Percentiles rank a stretch among this genome's conserved stretches.
These are phyloP conservation scores for Lacerta agilis DNA, from an alignment of 2,797 vertebrate genomes.

Conservation along the genomic window DNA sequence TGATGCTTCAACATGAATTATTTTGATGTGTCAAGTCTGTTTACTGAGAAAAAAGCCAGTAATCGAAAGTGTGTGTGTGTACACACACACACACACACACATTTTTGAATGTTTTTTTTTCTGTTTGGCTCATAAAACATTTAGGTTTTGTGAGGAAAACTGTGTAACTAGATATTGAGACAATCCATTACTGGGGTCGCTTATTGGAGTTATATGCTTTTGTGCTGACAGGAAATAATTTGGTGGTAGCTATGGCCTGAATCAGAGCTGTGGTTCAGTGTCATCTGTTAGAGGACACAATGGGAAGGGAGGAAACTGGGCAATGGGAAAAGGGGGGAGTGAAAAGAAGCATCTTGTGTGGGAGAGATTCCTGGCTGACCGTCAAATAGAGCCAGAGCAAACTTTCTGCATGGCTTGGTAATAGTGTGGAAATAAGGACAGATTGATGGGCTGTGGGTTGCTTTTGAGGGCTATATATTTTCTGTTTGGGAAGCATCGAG, in stretches of 20 bases:
- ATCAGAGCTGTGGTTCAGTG: not conserved
- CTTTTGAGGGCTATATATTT: slow-evolving; percentile 24
- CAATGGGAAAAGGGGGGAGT: not conserved
- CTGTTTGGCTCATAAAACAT: slow-evolving; percentile 20
- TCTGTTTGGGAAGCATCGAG: not conserved
- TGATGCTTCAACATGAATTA: slow-evolving; percentile 26
- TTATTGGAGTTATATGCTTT: slow-evolving; percentile 46
- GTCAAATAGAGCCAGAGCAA: slow-evolving; percentile 11
- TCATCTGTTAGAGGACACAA: slow-evolving; percentile 1
- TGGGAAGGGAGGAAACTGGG: slow-evolving; percentile 7
- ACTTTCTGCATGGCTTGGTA: slow-evolving; percentile 4
- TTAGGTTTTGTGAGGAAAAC: not conserved
- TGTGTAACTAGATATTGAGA: slow-evolving; percentile 16
- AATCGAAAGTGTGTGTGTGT: not conserved
- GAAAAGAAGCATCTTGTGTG: not conserved
- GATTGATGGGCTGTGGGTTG: slow-evolving; percentile 26
- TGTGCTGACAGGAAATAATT: slow-evolving; percentile 41
- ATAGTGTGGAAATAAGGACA: slow-evolving; percentile 31
- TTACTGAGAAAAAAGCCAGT: slow-evolving; percentile 50
- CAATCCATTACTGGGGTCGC: slow-evolving; percentile 20
- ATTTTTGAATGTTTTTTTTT: slow-evolving; percentile 6
- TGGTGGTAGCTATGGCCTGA: slow-evolving; percentile 8
- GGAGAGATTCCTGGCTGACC: slow-evolving; percentile 10
- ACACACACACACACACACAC: no score
- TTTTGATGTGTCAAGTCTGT: not conserved